Conservation (phyloP, 2,797 vertebrate species). For the Acridotheres tristis region DNA sequence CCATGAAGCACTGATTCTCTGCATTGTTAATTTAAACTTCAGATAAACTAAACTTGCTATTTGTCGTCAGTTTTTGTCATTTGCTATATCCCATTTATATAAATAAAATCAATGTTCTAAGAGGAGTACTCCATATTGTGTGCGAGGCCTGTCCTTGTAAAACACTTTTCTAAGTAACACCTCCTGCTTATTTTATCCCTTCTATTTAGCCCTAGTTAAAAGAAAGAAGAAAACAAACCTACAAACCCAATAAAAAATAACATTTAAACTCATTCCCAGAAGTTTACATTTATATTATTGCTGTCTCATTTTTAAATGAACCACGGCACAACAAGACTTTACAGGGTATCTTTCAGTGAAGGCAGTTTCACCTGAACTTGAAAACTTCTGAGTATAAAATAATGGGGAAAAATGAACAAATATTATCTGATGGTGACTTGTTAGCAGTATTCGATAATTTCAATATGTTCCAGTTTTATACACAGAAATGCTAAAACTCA, state of each 20-base stretch:
- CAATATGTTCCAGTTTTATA: background rate
- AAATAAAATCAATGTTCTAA: background rate
- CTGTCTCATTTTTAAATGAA: background rate
- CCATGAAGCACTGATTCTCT: background rate
- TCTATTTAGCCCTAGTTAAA: background rate
- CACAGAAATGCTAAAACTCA: background rate
- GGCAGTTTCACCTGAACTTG: background rate
- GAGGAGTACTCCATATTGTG: background rate
- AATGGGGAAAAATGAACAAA: background rate
- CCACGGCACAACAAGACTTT: rapidly evolving
- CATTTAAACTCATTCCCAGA: background rate
- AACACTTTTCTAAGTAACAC: background rate
- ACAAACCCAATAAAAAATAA: background rate
- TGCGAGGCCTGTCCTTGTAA: background rate
- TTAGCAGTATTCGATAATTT: background rate
- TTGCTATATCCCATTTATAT: background rate
- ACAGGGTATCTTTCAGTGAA: background rate
- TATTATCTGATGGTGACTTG: background rate
- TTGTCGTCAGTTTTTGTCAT: background rate
- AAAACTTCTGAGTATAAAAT: background rate
- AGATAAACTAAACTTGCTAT: background rate
- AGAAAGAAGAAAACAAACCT: rapidly evolving
- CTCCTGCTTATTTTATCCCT: background rate
- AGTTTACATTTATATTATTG: background rate
- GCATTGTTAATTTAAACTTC: background rate